These are phyloP conservation scores for Champsocephalus gunnari DNA, from an alignment of 2,797 vertebrate genomes.

Conservation along the genomic window DNA sequence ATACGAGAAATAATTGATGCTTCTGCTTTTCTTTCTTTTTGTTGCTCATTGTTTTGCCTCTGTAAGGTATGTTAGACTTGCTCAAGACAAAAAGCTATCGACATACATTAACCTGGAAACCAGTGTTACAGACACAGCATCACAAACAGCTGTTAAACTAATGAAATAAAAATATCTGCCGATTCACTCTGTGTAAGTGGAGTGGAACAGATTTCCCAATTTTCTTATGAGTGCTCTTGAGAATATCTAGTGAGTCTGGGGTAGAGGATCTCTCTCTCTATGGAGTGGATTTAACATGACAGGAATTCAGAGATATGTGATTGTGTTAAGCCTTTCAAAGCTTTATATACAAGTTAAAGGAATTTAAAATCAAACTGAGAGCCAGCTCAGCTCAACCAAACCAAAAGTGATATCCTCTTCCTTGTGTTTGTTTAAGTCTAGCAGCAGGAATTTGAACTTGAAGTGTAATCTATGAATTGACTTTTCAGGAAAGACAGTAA, in stretches of 20 bases:
- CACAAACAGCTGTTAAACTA: constrained; percentile 25
- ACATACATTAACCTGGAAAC: constrained; percentile 31
- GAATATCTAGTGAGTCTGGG: constrained; percentile 59
- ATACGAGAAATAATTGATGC: not conserved
- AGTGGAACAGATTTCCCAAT: constrained; percentile 40
- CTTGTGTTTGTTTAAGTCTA: constrained; percentile 36
- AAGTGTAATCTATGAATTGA: constrained; percentile 41
- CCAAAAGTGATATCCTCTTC: constrained; percentile 23
- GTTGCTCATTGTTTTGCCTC: not conserved
- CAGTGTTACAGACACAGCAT: not conserved
- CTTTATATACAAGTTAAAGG: constrained; percentile 63
- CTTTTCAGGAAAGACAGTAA: constrained; percentile 23
- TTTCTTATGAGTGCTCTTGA: constrained; percentile 49
- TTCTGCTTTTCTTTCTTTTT: not conserved
- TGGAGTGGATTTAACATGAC: constrained; percentile 67
- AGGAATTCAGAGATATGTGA: constrained; percentile 57
- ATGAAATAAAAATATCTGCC: constrained; percentile 40
- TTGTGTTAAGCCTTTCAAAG: constrained; percentile 60
- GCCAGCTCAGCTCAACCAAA: constrained; percentile 46
- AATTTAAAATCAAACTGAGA: constrained; percentile 60
- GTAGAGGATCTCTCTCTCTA: constrained; percentile 42
- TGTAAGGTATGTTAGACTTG: not conserved
- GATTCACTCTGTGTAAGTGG: constrained; percentile 28
- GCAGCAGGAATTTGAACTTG: constrained; percentile 34
- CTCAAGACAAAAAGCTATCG: not conserved